Evolutionary conservation across 2,797 vertebrate species (phyloP), one percentile per base, ranked within the genome.

Genomic region (Brachyalestes nurse): DNA sequence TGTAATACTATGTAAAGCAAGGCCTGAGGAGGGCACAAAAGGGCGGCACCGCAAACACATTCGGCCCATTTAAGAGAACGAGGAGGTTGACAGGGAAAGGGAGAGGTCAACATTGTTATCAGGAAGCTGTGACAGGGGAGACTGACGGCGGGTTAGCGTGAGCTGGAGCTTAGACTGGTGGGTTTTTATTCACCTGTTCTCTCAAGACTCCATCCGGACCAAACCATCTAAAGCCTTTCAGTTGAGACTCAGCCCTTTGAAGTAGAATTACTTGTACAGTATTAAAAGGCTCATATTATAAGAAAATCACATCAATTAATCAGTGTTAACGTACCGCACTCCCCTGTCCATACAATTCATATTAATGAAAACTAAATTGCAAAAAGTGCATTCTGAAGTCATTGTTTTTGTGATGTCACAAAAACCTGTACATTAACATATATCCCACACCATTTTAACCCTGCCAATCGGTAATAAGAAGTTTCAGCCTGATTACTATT

Each of bases 1-100:
- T 95, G 94, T 94, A 94, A 93, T 94, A 93, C 92, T 94, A 90
- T 93, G 92, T 92, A 93, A 94, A 94, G 93, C 90, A 91, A 93
- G 90, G 91, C 92, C 93, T 92, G 89, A 89, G 92, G 90, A 90
- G 55, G 38, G 70, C 16, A 38, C 69, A 38, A 62, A 74, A 53
- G n/a, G 23, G 49, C 53, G 21, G 53, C 21, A 6, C 71, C 66
- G 16, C 71, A 69, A 79, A 75, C 4, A 49, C 67, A 55, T 79
- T 62, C 53, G 72, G 72, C 72, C 61, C 25, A 49, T 60, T 25
- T 62, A 21, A 90, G 92, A 92, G 91, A 90, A 89, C 90, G 91
- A 70, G 89, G 92, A 91, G 90, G 91, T 69, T 75, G 60, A 69
- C 23, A 4, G 42, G 60, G 34, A 67, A 82, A 78, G 57, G 71